Evolutionary conservation across 1,140 invertebrate species (phyloP).

Genomic region (Mamestra configurata): DNA sequence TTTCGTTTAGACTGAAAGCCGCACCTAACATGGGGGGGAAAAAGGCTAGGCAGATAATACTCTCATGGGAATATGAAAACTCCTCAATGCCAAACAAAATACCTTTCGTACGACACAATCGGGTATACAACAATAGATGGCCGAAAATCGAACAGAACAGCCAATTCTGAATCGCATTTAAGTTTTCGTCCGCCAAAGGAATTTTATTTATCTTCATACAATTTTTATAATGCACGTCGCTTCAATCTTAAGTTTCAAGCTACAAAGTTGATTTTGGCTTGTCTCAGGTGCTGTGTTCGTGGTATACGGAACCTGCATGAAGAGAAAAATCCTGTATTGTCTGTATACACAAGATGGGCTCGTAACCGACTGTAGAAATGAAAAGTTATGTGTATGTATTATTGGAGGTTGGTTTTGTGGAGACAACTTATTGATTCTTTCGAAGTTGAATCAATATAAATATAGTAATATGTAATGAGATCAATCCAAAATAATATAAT

Average conservation of each 20-base stretch:
- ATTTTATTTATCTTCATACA: constrained; percentile 34
- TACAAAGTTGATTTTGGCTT: not conserved
- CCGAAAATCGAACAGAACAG: constrained; percentile 39
- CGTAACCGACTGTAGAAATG: constrained; percentile 21
- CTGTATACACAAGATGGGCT: constrained; percentile 29
- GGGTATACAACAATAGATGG: not conserved
- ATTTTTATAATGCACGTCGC: not conserved
- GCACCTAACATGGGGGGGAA: too few species aligned
- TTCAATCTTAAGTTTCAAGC: not conserved
- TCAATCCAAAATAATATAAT: not conserved
- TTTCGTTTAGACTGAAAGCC: too few species aligned
- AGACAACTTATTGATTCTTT: not conserved
- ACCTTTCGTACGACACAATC: not conserved
- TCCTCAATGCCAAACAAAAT: constrained; percentile 2
- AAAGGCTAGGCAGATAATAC: not conserved
- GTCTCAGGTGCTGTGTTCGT: not conserved
- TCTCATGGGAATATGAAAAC: not conserved
- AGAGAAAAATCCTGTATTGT: constrained; percentile 42
- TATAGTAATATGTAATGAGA: not conserved
- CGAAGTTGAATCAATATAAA: too few species aligned
- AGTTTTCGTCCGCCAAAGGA: constrained; percentile 24
- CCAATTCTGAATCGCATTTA: constrained; percentile 49
- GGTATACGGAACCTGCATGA: constrained; percentile 33
- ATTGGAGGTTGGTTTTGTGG: not conserved
- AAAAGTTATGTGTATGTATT: constrained; percentile 30